Evolutionary conservation across 2,888 invertebrate genomes (phyloP), one percentile per base, ranked within the genome.

Genomic region (Sarcophaga rosellei): DNA sequence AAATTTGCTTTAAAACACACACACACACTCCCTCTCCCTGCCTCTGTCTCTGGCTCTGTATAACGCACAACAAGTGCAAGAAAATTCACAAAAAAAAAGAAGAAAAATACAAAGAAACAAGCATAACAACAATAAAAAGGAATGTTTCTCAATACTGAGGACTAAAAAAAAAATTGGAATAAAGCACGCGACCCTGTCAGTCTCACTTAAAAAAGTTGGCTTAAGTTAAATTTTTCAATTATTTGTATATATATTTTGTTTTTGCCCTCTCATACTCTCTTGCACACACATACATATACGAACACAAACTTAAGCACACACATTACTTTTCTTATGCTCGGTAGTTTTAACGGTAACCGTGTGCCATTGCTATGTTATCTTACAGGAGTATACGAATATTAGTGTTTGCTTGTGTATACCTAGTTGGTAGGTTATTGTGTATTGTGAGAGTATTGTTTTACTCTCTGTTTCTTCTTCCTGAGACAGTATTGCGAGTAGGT

Each of bases 131-230:
- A 35, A 35, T 35, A 35, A 35, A 35, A 35, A 35, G 10, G 35
- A 35, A 61, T 61, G 61, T 15, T 70, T 47, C n/a, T 72, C 72
- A 77, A 82, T 72, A 61, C 66, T 17, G 15, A 4, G 25, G 44
- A 63, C 3, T 17, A 1, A 65, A 35, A 65, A 65, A 20, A 44
- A 21, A 66, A 66, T 23, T 61, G 47, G 84, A 77, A 81, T 80
- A 69, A 61, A 81, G 84, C 77, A 84, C 86, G 81, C 84, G 84
- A 86, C 84, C 84, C 86, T 81, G 86, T 86, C 86, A 84, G 84
- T 86, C 77, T 86, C 84, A 86, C 86, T 86, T 86, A 81, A 86
- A 86, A 53, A 86, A 81, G 59, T 77, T 81, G 81, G 73, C 80
- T 86, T 77, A 77, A 83, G 77, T 86, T 74, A 70, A 77, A 84